Conservation (phyloP, 23 tunicate genomes). For the Styela clava region DNA sequence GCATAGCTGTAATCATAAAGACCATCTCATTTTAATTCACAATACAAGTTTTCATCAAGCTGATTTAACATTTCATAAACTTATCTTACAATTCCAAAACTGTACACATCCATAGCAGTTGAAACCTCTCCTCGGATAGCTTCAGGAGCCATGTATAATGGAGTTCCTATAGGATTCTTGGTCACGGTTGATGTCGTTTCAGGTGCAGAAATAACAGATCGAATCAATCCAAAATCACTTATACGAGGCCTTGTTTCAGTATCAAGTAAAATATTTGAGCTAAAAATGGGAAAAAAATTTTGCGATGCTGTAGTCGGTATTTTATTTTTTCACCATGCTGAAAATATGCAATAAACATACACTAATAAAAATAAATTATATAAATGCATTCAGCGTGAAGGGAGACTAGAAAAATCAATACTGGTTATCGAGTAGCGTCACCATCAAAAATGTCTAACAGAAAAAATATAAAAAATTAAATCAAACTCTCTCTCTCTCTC, state of each 20-base stretch:
- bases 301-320: background rate
- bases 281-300: conserved; percentile 17
- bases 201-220: conserved; percentile 29
- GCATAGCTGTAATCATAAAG: too few relatives aligned
- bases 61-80: too few relatives aligned
- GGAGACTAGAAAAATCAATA: too few relatives aligned
- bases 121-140: conserved; percentile 63
- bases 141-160: conserved; percentile 93
- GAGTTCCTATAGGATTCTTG: conserved; percentile 82
- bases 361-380: too few relatives aligned
- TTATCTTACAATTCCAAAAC: conserved; percentile 85
- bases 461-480: too few relatives aligned
- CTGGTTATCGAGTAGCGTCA: too few relatives aligned
- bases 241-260: conserved; percentile 79
- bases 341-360: too few relatives aligned
- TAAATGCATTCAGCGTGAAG: too few relatives aligned
- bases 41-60: too few relatives aligned
- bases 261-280: conserved; percentile 88
- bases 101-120: conserved; percentile 86
- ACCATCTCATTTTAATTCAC: too few relatives aligned
- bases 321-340: background rate
- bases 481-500: too few relatives aligned
- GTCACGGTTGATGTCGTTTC: conserved; percentile 57
- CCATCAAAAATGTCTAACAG: too few relatives aligned
- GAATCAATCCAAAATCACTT: conserved; percentile 89